Evolutionary conservation across 2,888 invertebrate species (phyloP).

Genomic region (Matsumyia berberina): DNA sequence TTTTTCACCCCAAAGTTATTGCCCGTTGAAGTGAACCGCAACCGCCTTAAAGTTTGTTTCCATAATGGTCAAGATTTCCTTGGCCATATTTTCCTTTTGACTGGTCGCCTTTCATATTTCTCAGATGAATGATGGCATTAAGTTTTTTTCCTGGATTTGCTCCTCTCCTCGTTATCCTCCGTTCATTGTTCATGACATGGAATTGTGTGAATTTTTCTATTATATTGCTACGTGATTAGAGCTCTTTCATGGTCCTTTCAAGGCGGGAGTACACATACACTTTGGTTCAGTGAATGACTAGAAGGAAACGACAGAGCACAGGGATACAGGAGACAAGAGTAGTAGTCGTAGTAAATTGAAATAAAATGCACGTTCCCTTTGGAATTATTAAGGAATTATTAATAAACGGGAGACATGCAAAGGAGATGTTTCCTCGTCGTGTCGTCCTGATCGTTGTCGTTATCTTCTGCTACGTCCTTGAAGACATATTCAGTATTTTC

Average conservation of each 20-base stretch:
- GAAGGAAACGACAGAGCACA: background rate
- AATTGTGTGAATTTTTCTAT: slow-evolving; percentile 72
- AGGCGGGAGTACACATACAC: no score
- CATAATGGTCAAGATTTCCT: slow-evolving; percentile 47
- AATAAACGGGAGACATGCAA: slow-evolving; percentile 67
- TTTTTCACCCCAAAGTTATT: slow-evolving; percentile 17
- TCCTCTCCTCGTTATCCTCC: slow-evolving; percentile 46
- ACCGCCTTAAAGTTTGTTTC: slow-evolving; percentile 40
- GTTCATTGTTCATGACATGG: slow-evolving; percentile 50
- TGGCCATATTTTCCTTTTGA: slow-evolving; percentile 8
- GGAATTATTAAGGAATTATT: slow-evolving; percentile 72
- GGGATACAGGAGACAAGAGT: background rate
- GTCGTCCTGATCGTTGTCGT: slow-evolving; percentile 17
- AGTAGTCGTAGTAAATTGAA: slow-evolving; percentile 58
- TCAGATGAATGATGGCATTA: slow-evolving; percentile 48
- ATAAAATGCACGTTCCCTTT: slow-evolving; percentile 66
- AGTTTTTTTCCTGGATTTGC: slow-evolving; percentile 33
- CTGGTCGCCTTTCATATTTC: slow-evolving; percentile 15
- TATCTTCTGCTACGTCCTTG: slow-evolving; percentile 28
- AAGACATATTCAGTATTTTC: slow-evolving; percentile 42
- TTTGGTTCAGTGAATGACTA: background rate
- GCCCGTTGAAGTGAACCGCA: slow-evolving; percentile 11
- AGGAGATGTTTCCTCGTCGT: slow-evolving; percentile 55
- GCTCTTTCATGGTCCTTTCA: slow-evolving; percentile 53
- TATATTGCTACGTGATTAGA: slow-evolving; percentile 71